Percentiles rank a stretch among this genome's conserved stretches.
phyloP scores from a whole-genome alignment of 1,140 invertebrate genomes.

The Aphis craccivora region DNA sequence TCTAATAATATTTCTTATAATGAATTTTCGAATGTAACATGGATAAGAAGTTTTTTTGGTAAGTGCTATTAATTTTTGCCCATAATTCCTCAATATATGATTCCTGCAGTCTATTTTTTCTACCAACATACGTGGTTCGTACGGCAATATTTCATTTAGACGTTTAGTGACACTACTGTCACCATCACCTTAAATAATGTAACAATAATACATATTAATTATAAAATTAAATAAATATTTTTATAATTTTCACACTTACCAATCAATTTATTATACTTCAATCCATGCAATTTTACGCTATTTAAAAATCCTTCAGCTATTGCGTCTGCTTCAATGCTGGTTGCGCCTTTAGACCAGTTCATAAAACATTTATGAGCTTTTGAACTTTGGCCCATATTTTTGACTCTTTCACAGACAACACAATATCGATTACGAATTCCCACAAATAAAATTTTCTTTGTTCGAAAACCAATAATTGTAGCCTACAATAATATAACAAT shows the following conservation, averaged over 20 bases:
- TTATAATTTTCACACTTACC: neutral
- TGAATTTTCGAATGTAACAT: too few relatives aligned
- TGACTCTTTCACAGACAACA: neutral
- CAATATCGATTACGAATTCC: slow-evolving; percentile 12
- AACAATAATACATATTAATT: too few relatives aligned
- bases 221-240: too few relatives aligned
- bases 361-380: slow-evolving; percentile 61
- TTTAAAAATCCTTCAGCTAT: slow-evolving; percentile 62
- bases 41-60: too few relatives aligned
- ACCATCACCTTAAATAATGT: too few relatives aligned
- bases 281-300: slow-evolving; percentile 59
- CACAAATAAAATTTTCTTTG: slow-evolving; percentile 7
- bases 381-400: neutral
- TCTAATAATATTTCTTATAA: too few relatives aligned
- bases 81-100: too few relatives aligned
- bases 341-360: slow-evolving; percentile 62
- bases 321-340: slow-evolving; percentile 62
- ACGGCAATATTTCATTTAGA: too few relatives aligned
- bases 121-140: too few relatives aligned
- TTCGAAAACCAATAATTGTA: slow-evolving; percentile 10
- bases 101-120: too few relatives aligned
- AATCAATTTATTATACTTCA: slow-evolving; percentile 11
- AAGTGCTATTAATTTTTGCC: too few relatives aligned
- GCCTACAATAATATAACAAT: neutral
- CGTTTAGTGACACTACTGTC: too few relatives aligned